Base-by-base conservation (phyloP, 2,888 invertebrate genomes). In the Phyto melanocephala region DNA sequence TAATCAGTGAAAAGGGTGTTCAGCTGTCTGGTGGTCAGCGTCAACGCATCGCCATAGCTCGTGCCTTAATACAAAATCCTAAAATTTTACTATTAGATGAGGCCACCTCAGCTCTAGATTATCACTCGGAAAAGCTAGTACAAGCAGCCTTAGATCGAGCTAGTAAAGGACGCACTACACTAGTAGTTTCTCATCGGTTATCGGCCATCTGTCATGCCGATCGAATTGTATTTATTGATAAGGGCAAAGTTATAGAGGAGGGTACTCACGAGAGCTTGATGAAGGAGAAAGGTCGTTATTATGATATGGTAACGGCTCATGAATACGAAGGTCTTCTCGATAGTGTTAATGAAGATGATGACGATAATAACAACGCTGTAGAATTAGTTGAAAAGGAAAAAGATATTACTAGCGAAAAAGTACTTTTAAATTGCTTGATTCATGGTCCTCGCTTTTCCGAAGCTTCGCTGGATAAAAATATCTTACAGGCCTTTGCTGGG, bases 11-110 rank as follows among this genome's bases (percentile, higher is more conserved):
- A 87, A 92, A 95, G 76, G 96, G 96, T 0, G 94, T 95, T 0
- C 96, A 96, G 84, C 90, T 97, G 0, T 95, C 95, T 0, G 96
- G 96, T 1, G 96, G 96, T 0, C 96, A 97, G 88, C 96, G 96
- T 86, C 97, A 96, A 88, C 92, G 96, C 45, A 95, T 97, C 80
- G 96, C 96, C 24, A 96, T 97, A 81, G 97, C 97, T 0, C 92
- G 97, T 54, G 96, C 97, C 0, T 91, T 97, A 33, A 94, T 97
- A 20, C 92, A 95, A 84, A 93, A 94, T 86, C 97, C 97, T 0
- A 94, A 93, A 86, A 95, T 97, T 84, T 92, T 95, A 15, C 91
- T 95, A 0, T 91, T 95, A 54, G 97, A 97, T 87, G 97, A 97
- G 89, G 96, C 96, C 0, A 97, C 97, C 0, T 96, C 96, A 0